These are phyloP conservation scores for Hyppa rectilinea DNA, from an alignment of 2,888 invertebrate genomes.

Conservation along the genomic window DNA sequence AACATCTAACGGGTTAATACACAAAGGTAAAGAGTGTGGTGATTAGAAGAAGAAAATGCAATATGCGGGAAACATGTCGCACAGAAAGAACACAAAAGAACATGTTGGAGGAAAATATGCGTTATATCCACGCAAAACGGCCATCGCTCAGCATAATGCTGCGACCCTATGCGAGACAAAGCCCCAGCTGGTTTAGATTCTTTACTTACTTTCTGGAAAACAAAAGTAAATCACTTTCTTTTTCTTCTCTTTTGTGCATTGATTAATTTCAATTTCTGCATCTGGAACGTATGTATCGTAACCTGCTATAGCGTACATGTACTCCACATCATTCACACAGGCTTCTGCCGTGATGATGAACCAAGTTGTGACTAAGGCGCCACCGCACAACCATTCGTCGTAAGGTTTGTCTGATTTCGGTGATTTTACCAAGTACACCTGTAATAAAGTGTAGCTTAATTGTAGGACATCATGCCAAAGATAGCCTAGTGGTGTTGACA, in stretches of 20 bases:
- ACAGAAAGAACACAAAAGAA: too few relatives aligned
- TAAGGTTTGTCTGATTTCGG: neutral
- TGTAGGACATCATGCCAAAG: too few relatives aligned
- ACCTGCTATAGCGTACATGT: conserved; percentile 20
- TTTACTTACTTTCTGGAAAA: conserved; percentile 13
- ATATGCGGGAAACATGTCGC: too few relatives aligned
- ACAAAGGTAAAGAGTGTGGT: too few relatives aligned
- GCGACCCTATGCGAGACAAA: too few relatives aligned
- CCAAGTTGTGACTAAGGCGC: conserved; percentile 33
- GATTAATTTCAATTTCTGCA: conserved; percentile 9
- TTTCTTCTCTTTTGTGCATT: conserved; percentile 18
- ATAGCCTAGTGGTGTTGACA: too few relatives aligned
- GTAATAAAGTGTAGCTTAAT: neutral
- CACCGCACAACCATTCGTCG: conserved; percentile 25
- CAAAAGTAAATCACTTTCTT: conserved; percentile 15
- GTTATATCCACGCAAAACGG: too few relatives aligned
- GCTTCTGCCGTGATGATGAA: conserved; percentile 15
- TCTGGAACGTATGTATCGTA: conserved; percentile 11
- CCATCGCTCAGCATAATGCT: too few relatives aligned
- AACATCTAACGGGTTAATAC: too few relatives aligned
- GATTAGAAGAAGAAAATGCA: too few relatives aligned
- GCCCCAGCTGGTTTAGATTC: too few relatives aligned
- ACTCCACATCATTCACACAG: conserved; percentile 17
- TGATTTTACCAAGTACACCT: conserved; percentile 37
- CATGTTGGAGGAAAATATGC: too few relatives aligned